Conservation (phyloP, 2,113 vertebrate genomes). For the Ceratotherium simum region DNA sequence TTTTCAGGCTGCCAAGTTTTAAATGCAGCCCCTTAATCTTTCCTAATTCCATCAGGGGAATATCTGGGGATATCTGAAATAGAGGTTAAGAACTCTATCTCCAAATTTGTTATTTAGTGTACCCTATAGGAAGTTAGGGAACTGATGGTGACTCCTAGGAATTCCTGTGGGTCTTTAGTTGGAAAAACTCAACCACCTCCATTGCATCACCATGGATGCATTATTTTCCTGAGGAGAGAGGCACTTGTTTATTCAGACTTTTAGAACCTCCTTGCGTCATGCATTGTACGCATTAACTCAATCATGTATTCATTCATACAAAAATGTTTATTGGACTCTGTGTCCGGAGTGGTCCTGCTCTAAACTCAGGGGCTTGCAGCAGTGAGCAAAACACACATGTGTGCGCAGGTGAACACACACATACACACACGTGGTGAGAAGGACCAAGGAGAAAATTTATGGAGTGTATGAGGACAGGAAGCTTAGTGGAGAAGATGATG, state of each 20-base stretch:
- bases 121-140: not conserved
- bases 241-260: not conserved
- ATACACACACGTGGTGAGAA: not conserved
- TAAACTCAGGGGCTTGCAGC: not conserved
- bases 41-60: not conserved
- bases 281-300: no score
- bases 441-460: not conserved
- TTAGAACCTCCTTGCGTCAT: accelerated
- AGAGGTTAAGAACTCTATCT: not conserved
- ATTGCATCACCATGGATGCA: not conserved
- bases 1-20: not conserved
- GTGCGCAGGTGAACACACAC: not conserved
- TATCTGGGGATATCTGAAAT: not conserved
- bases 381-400: not conserved
- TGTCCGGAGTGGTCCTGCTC: not conserved
- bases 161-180: not conserved
- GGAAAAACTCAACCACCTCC: accelerated
- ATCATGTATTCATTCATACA: not conserved
- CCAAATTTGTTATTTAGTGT: not conserved
- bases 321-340: not conserved
- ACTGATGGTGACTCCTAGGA: no score
- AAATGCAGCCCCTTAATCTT: not conserved
- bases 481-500: not conserved
- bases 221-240: not conserved
- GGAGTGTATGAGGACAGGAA: not conserved